Percentiles rank a stretch among this genome's conserved stretches.
phyloP scores from a whole-genome alignment of 2,888 invertebrate species.

The Euproctis similis region DNA sequence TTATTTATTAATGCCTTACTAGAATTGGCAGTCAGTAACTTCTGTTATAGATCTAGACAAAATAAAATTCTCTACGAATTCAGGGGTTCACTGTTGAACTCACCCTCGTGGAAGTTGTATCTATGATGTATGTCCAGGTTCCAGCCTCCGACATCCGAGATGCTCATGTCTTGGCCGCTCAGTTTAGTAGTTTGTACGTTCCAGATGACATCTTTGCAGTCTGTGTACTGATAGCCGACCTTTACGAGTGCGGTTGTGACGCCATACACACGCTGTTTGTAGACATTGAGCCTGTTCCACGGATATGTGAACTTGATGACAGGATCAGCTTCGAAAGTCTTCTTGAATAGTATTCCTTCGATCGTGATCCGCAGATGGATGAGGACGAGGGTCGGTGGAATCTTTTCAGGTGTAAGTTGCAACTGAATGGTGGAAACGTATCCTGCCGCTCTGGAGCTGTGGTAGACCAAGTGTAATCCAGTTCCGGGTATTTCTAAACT shows the following conservation, averaged over 20 bases:
- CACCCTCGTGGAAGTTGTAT: slow-evolving; percentile 98
- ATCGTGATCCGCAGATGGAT: slow-evolving; percentile 95
- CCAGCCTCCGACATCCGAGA: slow-evolving; percentile 98
- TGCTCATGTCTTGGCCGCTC: slow-evolving; percentile 97
- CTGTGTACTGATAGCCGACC: slow-evolving; percentile 96
- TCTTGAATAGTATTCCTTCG: slow-evolving; percentile 95
- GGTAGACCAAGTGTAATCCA: slow-evolving; percentile 95
- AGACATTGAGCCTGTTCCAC: slow-evolving; percentile 97
- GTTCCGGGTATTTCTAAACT: slow-evolving; percentile 96
- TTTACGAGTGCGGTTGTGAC: slow-evolving; percentile 95
- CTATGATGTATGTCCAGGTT: slow-evolving; percentile 98
- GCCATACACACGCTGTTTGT: slow-evolving; percentile 96
- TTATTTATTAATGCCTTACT: too few relatives aligned
- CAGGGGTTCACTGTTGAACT: too few relatives aligned
- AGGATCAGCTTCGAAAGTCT: slow-evolving; percentile 96
- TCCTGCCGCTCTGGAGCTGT: slow-evolving; percentile 94
- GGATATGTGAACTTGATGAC: slow-evolving; percentile 97
- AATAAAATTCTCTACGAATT: too few relatives aligned
- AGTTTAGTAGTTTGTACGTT: slow-evolving; percentile 95
- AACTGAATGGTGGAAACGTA: slow-evolving; percentile 94
- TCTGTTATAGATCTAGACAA: too few relatives aligned
- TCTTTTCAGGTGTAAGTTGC: slow-evolving; percentile 89
- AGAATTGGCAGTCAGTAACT: too few relatives aligned
- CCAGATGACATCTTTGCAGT: slow-evolving; percentile 96
- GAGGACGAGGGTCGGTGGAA: slow-evolving; percentile 86